phyloP scores from a whole-genome alignment of 2,113 vertebrate species.

The Turdus rufiventris region DNA sequence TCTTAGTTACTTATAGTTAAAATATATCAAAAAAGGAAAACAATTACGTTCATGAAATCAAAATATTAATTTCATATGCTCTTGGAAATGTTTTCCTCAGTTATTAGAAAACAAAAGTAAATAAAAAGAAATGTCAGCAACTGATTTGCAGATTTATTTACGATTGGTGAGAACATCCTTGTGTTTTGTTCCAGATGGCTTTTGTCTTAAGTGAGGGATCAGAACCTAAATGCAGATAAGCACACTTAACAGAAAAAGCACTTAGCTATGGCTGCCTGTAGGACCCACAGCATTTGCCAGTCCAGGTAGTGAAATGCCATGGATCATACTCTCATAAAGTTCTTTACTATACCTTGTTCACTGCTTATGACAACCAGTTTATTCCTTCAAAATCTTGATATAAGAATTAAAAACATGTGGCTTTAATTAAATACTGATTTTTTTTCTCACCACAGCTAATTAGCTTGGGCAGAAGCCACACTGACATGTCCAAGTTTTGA shows the following conservation, averaged over 20 bases:
- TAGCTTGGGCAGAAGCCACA: background rate
- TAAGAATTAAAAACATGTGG: background rate
- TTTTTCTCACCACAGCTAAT: background rate
- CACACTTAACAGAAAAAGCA: background rate
- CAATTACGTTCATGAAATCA: background rate
- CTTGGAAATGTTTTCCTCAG: background rate
- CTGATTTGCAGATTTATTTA: background rate
- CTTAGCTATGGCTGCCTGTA: background rate
- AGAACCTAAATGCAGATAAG: background rate
- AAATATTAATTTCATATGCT: background rate
- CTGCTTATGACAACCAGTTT: background rate
- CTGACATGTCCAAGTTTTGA: background rate
- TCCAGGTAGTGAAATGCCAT: background rate
- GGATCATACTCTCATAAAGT: background rate
- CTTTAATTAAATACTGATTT: background rate
- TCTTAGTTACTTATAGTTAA: background rate
- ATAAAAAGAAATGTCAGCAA: background rate
- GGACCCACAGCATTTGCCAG: background rate
- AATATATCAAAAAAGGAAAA: background rate
- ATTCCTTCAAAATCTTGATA: background rate
- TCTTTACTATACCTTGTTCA: background rate
- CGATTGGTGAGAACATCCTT: background rate
- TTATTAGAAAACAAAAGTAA: background rate
- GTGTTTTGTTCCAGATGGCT: background rate
- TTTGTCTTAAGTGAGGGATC: background rate